These are phyloP conservation scores for Cephalopachus bancanus DNA, from an alignment of 2,797 vertebrate species.

Conservation along the genomic window DNA sequence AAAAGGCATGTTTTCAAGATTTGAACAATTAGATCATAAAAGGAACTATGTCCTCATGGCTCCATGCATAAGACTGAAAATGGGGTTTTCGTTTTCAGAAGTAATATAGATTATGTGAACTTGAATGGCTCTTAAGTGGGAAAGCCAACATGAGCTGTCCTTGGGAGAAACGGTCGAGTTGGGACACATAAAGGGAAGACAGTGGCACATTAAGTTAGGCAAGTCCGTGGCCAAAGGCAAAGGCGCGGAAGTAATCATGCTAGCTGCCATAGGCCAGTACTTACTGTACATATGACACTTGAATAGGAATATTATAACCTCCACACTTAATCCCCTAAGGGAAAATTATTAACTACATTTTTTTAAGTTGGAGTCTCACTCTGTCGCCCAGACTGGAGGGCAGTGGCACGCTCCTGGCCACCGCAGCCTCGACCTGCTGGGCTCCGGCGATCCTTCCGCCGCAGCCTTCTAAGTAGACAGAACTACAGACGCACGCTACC, in stretches of 20 bases:
- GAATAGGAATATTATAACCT: neutral
- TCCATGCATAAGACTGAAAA: neutral
- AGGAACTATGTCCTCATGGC: neutral
- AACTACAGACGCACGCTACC: too few relatives aligned
- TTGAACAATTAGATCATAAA: neutral
- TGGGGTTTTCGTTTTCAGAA: neutral
- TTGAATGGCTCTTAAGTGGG: neutral
- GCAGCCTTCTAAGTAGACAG: too few relatives aligned
- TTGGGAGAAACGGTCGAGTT: neutral
- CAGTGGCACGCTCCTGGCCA: too few relatives aligned
- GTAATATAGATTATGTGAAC: neutral
- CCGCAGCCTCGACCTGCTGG: too few relatives aligned
- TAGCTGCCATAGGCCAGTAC: neutral
- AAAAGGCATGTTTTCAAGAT: neutral
- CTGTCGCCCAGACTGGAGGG: too few relatives aligned
- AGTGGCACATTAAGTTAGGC: accelerated
- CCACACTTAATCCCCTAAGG: neutral
- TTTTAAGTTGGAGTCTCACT: too few relatives aligned
- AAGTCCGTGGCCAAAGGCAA: neutral
- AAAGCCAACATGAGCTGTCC: neutral
- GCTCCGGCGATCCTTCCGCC: too few relatives aligned
- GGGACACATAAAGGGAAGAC: neutral
- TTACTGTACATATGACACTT: accelerated
- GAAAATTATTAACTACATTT: neutral
- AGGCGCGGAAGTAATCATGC: accelerated